A percentile compares a stretch with the other conserved stretches of the same genome.
phyloP scores from a whole-genome alignment of 2,113 vertebrate species.

The Hystrix brachyura region DNA sequence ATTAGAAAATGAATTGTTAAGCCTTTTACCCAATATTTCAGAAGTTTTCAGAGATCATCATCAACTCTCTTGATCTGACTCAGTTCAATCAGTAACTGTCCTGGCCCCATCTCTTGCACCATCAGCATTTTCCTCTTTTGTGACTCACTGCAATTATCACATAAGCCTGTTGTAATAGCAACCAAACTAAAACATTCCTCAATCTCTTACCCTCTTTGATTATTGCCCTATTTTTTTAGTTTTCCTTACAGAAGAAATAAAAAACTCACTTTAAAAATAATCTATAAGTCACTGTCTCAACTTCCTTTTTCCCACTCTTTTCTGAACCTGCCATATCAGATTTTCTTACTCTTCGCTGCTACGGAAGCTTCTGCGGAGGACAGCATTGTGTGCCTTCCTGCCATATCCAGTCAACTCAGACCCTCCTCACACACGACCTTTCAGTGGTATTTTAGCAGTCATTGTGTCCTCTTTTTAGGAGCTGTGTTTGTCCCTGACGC shows the following conservation, averaged over 20 bases:
- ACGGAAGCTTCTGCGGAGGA: neutral
- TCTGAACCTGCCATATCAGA: neutral
- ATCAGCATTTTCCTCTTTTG: slow-evolving; percentile 34
- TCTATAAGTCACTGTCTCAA: neutral
- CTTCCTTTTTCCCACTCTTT: neutral
- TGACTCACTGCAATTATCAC: neutral
- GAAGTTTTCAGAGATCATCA: neutral
- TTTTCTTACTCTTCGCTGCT: neutral
- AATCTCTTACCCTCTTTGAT: neutral
- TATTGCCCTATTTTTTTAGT: neutral
- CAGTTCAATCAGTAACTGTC: neutral
- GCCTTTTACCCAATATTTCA: neutral
- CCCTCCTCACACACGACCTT: neutral
- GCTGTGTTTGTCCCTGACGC: neutral
- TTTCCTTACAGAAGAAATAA: neutral
- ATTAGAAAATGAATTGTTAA: neutral
- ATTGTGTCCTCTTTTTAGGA: neutral
- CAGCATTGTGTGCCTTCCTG: neutral
- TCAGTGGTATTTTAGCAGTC: neutral
- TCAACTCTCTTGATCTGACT: neutral
- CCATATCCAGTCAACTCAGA: neutral
- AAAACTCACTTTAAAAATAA: neutral
- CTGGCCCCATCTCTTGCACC: neutral
- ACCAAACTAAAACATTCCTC: neutral
- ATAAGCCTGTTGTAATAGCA: neutral